Conservation (phyloP, 2,797 vertebrate genomes). For the Enteromius radiatus region DNA sequence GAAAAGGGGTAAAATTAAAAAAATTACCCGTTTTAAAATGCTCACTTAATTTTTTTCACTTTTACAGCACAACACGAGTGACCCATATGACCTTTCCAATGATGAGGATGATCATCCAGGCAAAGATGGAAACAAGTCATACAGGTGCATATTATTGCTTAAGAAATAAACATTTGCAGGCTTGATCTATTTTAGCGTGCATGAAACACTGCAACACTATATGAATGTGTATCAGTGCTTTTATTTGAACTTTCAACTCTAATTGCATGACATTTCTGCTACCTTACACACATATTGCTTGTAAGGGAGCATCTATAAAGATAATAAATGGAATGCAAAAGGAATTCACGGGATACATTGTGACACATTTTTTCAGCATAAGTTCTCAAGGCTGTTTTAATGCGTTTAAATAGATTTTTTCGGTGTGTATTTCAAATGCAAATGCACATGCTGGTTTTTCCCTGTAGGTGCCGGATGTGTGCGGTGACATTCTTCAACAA, state of each 20-base stretch:
- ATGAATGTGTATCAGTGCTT: neutral
- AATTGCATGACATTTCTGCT: neutral
- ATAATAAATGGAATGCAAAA: neutral
- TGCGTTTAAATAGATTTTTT: neutral
- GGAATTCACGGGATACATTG: neutral
- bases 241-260: neutral
- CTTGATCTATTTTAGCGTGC: neutral
- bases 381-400: neutral
- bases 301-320: neutral
- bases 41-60: neutral
- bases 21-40: neutral
- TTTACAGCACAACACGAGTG: slow-evolving; percentile 76
- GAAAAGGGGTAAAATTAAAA: neutral
- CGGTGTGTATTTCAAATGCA: neutral
- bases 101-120: slow-evolving; percentile 90
- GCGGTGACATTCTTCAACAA: slow-evolving; percentile 98
- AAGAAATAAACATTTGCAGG: neutral
- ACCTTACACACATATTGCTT: neutral
- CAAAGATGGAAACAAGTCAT: slow-evolving; percentile 94
- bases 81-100: slow-evolving; percentile 93
- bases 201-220: neutral
- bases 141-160: slow-evolving; percentile 78
- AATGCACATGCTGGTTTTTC: neutral
- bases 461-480: slow-evolving; percentile 93
- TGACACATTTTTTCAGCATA: neutral